Percentiles rank a stretch among this genome's conserved stretches.
Evolutionary conservation across 2,888 invertebrate species (phyloP).

Genomic region (Cosmorhoe ocellata): DNA sequence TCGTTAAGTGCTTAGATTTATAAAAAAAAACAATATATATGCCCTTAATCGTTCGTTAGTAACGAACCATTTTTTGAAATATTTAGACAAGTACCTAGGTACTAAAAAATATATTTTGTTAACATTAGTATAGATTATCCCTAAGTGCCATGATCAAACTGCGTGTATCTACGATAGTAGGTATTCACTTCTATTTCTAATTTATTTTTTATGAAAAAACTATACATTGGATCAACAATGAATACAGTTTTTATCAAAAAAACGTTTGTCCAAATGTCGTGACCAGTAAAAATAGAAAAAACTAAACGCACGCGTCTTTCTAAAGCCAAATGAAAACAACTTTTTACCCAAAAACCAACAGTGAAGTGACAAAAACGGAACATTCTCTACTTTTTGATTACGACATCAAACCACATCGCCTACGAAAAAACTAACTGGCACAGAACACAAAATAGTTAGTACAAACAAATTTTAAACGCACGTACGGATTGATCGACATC

Average conservation of each 20-base stretch:
- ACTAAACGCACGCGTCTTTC: constrained; percentile 44
- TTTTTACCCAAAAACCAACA: constrained; percentile 56
- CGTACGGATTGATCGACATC: constrained; percentile 60
- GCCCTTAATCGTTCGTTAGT: too few relatives aligned
- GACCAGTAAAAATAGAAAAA: constrained; percentile 30
- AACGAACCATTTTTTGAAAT: too few relatives aligned
- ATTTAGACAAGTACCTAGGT: too few relatives aligned
- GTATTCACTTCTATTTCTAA: background rate
- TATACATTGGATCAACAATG: too few relatives aligned
- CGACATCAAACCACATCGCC: constrained; percentile 60
- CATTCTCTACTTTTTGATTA: constrained; percentile 51
- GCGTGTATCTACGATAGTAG: too few relatives aligned
- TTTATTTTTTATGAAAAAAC: too few relatives aligned
- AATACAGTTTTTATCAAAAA: too few relatives aligned
- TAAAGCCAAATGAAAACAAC: constrained; percentile 40
- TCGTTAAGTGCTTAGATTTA: too few relatives aligned
- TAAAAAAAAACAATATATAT: too few relatives aligned
- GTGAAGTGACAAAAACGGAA: constrained; percentile 45
- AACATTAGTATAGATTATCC: too few relatives aligned
- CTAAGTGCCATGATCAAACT: too few relatives aligned
- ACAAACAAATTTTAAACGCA: constrained; percentile 56
- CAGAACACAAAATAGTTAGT: constrained; percentile 12
- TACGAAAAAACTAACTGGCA: constrained; percentile 28
- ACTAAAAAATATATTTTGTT: too few relatives aligned
- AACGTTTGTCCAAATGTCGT: constrained; percentile 11